A percentile compares a stretch with the other conserved stretches of the same genome.
Evolutionary conservation across 2,113 vertebrate genomes (phyloP).

Genomic region (Podocnemis expansa): DNA sequence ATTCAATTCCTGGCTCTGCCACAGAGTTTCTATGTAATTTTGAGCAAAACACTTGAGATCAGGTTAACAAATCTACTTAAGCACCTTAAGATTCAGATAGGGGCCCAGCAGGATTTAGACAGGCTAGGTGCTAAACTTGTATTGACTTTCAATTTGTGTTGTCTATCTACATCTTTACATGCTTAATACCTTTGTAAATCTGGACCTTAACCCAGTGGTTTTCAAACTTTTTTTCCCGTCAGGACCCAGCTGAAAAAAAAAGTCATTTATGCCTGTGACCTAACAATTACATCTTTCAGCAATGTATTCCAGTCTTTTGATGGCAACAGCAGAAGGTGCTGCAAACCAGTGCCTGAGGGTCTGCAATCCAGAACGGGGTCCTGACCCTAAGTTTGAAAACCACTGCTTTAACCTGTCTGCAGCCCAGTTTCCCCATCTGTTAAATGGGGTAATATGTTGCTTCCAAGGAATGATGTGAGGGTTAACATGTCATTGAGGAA

Average conservation of each 20-base stretch:
- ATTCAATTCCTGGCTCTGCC: background rate
- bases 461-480: background rate
- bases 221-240: too few species aligned
- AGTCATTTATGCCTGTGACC: too few species aligned
- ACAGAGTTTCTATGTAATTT: background rate
- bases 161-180: background rate
- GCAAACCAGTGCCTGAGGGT: too few species aligned
- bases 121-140: background rate
- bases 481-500: background rate
- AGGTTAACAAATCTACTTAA: background rate
- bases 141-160: background rate
- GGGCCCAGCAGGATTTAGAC: background rate
- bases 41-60: background rate
- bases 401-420: background rate
- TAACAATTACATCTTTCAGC: too few species aligned
- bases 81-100: background rate
- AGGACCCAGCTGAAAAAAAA: too few species aligned
- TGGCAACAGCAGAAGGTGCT: too few species aligned
- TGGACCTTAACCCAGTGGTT: too few species aligned
- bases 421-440: background rate
- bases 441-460: background rate
- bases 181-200: background rate
- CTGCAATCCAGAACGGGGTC: too few species aligned
- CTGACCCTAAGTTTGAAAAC: too few species aligned
- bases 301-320: too few species aligned